phyloP scores from a whole-genome alignment of 35 echinoderm and acorn worm genomes.

The Strongylocentrotus purpuratus region DNA sequence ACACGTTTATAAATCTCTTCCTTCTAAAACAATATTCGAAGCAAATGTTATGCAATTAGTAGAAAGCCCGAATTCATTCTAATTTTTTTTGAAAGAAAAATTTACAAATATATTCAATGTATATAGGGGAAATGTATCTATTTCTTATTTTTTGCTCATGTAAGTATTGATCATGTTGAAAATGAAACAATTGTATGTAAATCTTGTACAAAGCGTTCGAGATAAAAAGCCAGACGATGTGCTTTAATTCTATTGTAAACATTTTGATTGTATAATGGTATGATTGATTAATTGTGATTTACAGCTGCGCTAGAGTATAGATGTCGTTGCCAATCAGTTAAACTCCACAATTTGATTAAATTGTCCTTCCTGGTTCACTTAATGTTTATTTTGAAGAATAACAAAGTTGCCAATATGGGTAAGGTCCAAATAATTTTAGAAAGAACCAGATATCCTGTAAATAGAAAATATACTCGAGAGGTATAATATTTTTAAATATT shows the following conservation, averaged over 20 bases:
- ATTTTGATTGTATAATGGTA: background rate
- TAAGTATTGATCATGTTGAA: slow-evolving; percentile 4
- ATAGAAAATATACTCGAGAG: no score
- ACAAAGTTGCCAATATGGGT: no score
- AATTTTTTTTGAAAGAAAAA: background rate
- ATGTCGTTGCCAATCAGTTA: background rate
- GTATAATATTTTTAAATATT: no score
- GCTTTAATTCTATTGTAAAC: background rate
- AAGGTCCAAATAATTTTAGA: no score
- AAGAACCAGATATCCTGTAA: no score
- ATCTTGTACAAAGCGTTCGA: background rate
- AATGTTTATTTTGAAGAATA: background rate
- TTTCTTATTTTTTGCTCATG: slow-evolving; percentile 15
- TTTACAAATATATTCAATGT: background rate
- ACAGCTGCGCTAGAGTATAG: background rate
- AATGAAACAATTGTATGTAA: slow-evolving; percentile 5
- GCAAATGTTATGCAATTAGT: background rate
- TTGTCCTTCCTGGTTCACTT: background rate
- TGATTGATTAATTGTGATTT: background rate
- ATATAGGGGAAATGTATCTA: slow-evolving; percentile 12
- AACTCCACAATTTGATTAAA: background rate
- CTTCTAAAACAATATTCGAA: background rate
- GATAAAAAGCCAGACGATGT: slow-evolving; percentile 14
- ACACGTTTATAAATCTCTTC: no score
- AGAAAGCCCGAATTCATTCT: background rate